A percentile compares a stretch with the other conserved stretches of the same genome.
Evolutionary conservation across 2,888 invertebrate species (phyloP).

Genomic region (Noctua comes): DNA sequence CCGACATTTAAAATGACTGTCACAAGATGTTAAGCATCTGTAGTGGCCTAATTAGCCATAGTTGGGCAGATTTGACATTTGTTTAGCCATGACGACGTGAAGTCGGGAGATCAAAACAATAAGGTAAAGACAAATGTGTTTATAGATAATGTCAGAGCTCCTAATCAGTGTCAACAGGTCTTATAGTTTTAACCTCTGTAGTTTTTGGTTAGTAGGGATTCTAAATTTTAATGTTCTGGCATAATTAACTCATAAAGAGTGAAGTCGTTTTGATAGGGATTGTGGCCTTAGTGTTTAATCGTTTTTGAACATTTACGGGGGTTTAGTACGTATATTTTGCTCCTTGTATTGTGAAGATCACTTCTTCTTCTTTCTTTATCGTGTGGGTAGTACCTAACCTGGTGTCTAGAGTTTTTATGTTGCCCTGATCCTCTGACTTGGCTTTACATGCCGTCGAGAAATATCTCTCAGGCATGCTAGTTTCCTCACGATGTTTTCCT

Average conservation of each 20-base stretch:
- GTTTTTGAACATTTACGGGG: background rate
- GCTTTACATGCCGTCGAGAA: no score
- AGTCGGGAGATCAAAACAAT: slow-evolving; percentile 54
- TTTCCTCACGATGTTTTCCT: no score
- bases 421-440: no score
- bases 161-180: slow-evolving; percentile 48
- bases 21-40: slow-evolving; percentile 46
- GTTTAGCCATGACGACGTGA: slow-evolving; percentile 34
- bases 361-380: no score
- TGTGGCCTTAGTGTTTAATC: background rate
- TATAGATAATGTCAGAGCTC: slow-evolving; percentile 57
- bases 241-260: slow-evolving; percentile 5
- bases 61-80: slow-evolving; percentile 61
- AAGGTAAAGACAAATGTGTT: slow-evolving; percentile 56
- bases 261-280: background rate
- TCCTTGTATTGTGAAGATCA: background rate
- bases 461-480: no score
- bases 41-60: slow-evolving; percentile 59
- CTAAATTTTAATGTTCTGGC: slow-evolving; percentile 31
- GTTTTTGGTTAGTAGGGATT: background rate
- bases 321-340: background rate
- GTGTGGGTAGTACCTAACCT: no score
- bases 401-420: no score
- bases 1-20: slow-evolving; percentile 51
- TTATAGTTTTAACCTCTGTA: slow-evolving; percentile 33